Conservation (phyloP, 2,888 invertebrate species). For the Bruchidius siliquastri region DNA sequence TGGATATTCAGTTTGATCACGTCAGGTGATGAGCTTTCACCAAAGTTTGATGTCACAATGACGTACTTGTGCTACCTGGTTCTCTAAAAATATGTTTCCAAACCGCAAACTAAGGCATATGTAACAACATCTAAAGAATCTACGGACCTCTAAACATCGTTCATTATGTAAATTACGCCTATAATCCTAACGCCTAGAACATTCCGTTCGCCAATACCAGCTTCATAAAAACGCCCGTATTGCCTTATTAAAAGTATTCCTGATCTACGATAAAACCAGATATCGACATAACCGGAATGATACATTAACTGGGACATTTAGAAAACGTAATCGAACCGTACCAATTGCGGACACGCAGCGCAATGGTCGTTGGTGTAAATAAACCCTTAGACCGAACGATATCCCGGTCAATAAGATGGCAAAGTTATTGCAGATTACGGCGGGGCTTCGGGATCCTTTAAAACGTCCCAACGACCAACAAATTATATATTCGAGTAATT, state of each 20-base stretch:
- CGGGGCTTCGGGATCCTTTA: constrained; percentile 17
- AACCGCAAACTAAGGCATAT: no score
- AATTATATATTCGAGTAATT: constrained; percentile 34
- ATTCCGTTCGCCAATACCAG: background rate
- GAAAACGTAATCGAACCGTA: background rate
- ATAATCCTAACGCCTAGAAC: background rate
- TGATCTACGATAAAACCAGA: background rate
- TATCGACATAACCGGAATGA: background rate
- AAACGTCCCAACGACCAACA: constrained; percentile 21
- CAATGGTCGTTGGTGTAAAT: constrained; percentile 29
- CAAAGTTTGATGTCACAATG: no score
- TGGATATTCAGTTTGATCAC: no score
- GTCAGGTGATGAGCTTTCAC: no score
- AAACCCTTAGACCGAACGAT: constrained; percentile 31
- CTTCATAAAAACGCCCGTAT: background rate
- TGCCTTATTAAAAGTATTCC: background rate
- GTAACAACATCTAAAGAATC: no score
- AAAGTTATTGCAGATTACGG: constrained; percentile 29
- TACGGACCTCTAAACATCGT: no score
- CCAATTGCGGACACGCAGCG: background rate
- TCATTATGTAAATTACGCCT: background rate
- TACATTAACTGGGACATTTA: background rate
- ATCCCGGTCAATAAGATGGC: constrained; percentile 29
- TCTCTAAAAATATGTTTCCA: no score
- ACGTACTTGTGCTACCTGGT: no score